Base-by-base conservation (phyloP, 2,113 vertebrate genomes). In the Craseonycteris thonglongyai region DNA sequence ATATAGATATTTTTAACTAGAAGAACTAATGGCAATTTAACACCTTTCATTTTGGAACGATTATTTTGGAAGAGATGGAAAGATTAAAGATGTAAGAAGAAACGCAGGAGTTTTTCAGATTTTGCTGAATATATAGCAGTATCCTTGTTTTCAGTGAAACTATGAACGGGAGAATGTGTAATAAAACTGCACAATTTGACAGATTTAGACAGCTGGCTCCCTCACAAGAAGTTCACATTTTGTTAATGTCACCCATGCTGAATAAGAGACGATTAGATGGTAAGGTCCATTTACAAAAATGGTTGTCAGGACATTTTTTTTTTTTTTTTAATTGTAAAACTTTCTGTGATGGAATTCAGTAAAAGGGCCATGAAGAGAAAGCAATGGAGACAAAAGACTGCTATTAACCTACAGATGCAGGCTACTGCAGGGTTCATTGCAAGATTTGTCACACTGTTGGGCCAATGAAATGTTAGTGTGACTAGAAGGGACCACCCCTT, bases 351-450 rank as follows among this genome's bases (percentile, higher is more conserved):
- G 98, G 98, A 98, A 98, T 98, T 98, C 97, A 96, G 97, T 97
- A 97, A 96, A 98, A 98, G 97, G 97, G 98, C 97, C 95, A 98
- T 59, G 97, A 96, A 98, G 97, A 98, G 98, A 98, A 98, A 98
- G 98, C 98, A 96, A 79, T 0, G 72, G 97, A 98, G 96, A 98
- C 98, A 98, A 98, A 98, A 98, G 98, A 81, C 97, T 94, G 98
- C 98, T 98, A 98, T 98, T 98, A 98, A 98, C 98, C 98, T 98
- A 97, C 98, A 98, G 98, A 98, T 97, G 98, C 97, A 93, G 96
- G 90, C 98, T 97, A 97, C 96, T 89, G 94, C 97, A 95, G 97
- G 96, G 97, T 98, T 98, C 98, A 98, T 96, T 97, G 98, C 97
- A 89, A 98, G 98, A 98, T 98, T 98, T 98, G 98, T 98, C 98